Percentiles rank a stretch among this genome's conserved stretches.
Evolutionary conservation across 2,888 invertebrate genomes (phyloP).

Genomic region (Lymantria dispar): DNA sequence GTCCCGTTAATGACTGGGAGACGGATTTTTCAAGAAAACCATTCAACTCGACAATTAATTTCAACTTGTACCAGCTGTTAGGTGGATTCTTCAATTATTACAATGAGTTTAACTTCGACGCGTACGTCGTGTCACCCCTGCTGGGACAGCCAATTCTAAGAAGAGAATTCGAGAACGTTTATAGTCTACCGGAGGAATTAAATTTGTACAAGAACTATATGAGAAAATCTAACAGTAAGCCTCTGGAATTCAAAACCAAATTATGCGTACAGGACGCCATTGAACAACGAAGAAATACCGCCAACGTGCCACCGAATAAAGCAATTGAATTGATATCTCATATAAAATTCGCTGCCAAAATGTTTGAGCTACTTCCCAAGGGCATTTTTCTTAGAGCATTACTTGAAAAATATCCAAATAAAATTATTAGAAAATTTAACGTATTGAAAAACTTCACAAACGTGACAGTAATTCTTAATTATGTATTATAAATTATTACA

Average conservation of each 20-base stretch:
- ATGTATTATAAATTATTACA: too few species aligned
- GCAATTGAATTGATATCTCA: constrained; percentile 2
- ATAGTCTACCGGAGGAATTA: constrained; percentile 14
- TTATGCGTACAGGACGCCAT: constrained; percentile 11
- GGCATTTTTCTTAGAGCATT: constrained; percentile 1
- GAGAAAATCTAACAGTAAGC: neutral
- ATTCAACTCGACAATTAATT: neutral
- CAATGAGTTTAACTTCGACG: constrained; percentile 22
- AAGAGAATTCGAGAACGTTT: constrained; percentile 1
- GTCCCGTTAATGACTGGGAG: constrained; percentile 3
- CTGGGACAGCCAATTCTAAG: constrained; percentile 22
- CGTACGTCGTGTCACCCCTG: constrained; percentile 29
- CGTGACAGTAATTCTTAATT: too few species aligned
- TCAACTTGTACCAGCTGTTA: constrained; percentile 16
- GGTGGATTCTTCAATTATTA: constrained; percentile 30
- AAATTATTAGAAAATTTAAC: neutral
- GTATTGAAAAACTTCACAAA: too few species aligned
- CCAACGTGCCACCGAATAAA: neutral
- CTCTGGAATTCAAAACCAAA: neutral
- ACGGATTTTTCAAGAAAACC: constrained; percentile 1
- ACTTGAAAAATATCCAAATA: neutral
- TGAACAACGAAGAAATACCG: constrained; percentile 7
- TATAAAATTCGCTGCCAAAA: neutral
- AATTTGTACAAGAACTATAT: constrained; percentile 8
- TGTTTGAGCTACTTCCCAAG: neutral